A percentile compares a stretch with the other conserved stretches of the same genome.
phyloP scores from a whole-genome alignment of 2,888 invertebrate genomes.

The Caenorhabditis imperialis region DNA sequence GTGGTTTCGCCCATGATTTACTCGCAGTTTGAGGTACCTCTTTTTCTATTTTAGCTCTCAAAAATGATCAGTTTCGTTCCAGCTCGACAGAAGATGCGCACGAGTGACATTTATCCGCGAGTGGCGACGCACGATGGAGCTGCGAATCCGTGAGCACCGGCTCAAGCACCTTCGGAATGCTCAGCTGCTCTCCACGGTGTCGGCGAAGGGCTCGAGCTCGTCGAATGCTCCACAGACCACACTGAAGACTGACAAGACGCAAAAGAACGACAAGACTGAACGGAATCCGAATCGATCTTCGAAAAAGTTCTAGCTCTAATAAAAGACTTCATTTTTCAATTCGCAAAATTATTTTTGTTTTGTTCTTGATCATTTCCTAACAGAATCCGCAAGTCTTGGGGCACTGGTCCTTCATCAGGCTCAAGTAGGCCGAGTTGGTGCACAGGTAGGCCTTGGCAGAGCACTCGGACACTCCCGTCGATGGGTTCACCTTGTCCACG shows the following conservation, averaged over 20 bases:
- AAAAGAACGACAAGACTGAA: not conserved
- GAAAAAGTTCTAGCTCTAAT: not conserved
- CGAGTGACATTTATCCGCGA: slow-evolving; percentile 30
- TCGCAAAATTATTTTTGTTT: slow-evolving; percentile 6
- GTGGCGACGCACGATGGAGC: slow-evolving; percentile 26
- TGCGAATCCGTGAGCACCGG: slow-evolving; percentile 13
- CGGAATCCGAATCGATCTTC: not conserved
- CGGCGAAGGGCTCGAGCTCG: too few species aligned
- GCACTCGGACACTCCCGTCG: slow-evolving; percentile 55
- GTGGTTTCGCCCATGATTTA: slow-evolving; percentile 22
- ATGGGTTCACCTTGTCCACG: slow-evolving; percentile 49
- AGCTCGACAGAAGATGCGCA: slow-evolving; percentile 34
- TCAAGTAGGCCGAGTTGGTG: slow-evolving; percentile 51
- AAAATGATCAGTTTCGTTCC: not conserved
- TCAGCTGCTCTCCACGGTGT: too few species aligned
- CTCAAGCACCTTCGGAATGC: slow-evolving; percentile 12
- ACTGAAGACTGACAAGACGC: not conserved
- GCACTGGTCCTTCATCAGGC: slow-evolving; percentile 58
- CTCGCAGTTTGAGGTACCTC: slow-evolving; percentile 34
- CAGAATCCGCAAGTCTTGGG: slow-evolving; percentile 62
- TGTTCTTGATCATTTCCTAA: slow-evolving; percentile 11
- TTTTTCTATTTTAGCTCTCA: not conserved
- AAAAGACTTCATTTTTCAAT: slow-evolving; percentile 36
- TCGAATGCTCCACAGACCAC: too few species aligned
- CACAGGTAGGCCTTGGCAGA: slow-evolving; percentile 52